Conservation (phyloP, 2,888 invertebrate genomes). For the Drosophila diplacantha region DNA sequence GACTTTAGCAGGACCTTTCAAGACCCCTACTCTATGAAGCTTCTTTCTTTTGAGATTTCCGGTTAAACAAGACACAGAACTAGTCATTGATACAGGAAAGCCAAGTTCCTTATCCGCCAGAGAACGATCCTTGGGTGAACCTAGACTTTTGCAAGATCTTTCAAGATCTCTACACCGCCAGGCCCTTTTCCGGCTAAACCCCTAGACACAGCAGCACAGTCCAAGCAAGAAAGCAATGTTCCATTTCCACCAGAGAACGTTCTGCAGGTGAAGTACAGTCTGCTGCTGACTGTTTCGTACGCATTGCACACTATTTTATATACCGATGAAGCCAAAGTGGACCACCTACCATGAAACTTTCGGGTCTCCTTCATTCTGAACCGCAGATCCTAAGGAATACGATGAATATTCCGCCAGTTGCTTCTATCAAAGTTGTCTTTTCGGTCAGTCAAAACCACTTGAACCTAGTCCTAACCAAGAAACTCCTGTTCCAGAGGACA, state of each 20-base stretch:
- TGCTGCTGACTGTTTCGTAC: background rate
- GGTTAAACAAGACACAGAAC: too few species aligned
- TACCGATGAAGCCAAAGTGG: background rate
- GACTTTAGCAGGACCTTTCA: too few species aligned
- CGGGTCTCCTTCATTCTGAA: background rate
- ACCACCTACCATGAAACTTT: background rate
- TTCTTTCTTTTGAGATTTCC: too few species aligned
- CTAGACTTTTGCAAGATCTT: background rate
- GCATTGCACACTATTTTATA: background rate
- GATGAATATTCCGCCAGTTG: background rate
- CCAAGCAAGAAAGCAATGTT: too few species aligned
- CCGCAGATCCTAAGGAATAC: background rate
- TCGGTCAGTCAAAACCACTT: background rate
- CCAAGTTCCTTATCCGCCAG: too few species aligned
- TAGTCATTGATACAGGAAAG: too few species aligned
- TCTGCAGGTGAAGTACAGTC: background rate
- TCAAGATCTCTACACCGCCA: background rate
- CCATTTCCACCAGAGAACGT: too few species aligned
- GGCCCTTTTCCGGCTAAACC: background rate
- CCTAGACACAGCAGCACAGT: too few species aligned
- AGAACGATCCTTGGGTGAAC: too few species aligned
- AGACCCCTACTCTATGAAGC: too few species aligned
- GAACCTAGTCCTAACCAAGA: background rate
- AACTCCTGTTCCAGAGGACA: conserved; percentile 43
- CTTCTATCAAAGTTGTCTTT: background rate